A percentile compares a stretch with the other conserved stretches of the same genome.
Evolutionary conservation across 1,140 invertebrate species (phyloP).

Genomic region (Drosophila varians): DNA sequence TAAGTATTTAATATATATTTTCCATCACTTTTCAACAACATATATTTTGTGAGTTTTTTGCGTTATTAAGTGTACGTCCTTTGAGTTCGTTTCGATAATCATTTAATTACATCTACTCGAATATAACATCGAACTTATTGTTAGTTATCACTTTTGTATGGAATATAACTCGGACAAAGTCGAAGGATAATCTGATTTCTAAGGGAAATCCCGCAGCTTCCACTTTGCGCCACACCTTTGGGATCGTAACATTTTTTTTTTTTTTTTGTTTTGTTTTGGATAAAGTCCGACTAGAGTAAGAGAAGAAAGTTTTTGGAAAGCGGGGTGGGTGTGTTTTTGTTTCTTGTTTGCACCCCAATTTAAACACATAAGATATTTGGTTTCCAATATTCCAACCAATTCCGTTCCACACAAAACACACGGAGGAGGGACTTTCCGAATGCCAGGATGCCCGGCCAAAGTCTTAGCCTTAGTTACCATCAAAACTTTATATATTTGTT

Average conservation of each 20-base stretch:
- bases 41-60: conserved; percentile 62
- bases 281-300: conserved; percentile 5
- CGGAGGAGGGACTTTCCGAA: conserved; percentile 20
- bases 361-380: conserved; percentile 16
- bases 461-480: conserved; percentile 41
- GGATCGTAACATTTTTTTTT: conserved; percentile 19
- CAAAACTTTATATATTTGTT: conserved; percentile 31
- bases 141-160: conserved; percentile 45
- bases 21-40: conserved; percentile 68
- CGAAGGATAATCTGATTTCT: conserved; percentile 7
- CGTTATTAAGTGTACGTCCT: conserved; percentile 76
- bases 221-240: conserved; percentile 15
- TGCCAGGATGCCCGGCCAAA: conserved; percentile 28
- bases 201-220: not conserved
- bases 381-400: conserved; percentile 3
- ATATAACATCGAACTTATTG: conserved; percentile 42
- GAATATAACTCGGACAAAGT: conserved; percentile 12
- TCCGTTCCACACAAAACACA: conserved; percentile 11
- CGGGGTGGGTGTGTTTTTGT: conserved; percentile 19
- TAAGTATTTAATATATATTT: conserved; percentile 59
- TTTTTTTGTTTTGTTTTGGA: conserved; percentile 9
- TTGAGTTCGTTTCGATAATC: conserved; percentile 69
- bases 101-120: conserved; percentile 57
- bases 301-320: not conserved
- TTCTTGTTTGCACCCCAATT: conserved; percentile 20